Conservation (phyloP, 30 jellyfish, hydroid and myxozoan genomes). For the Hydractinia symbiolongicarpus region DNA sequence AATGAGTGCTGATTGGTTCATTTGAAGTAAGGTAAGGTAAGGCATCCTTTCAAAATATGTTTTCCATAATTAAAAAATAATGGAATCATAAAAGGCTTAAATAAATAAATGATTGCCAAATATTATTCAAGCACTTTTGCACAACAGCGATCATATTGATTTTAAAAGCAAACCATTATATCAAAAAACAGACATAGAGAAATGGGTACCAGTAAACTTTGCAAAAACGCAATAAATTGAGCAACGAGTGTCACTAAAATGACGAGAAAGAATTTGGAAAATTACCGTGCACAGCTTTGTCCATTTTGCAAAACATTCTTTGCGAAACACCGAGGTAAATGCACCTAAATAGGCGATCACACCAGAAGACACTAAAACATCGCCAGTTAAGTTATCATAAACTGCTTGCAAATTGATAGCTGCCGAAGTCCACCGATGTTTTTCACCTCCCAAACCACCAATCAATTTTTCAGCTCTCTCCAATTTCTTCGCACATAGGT, state of each 20-base stretch:
- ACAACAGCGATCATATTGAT: no score
- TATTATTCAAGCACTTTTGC: no score
- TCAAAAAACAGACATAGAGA: no score
- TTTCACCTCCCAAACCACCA: slow-evolving; percentile 98
- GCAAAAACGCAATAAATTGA: no score
- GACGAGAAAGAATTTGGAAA: no score
- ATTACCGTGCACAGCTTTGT: slow-evolving; percentile 73
- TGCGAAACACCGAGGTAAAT: slow-evolving; percentile 86
- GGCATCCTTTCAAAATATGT: background rate
- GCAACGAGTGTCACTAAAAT: no score
- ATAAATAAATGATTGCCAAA: no score
- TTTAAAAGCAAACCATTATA: no score
- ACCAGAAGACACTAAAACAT: slow-evolving; percentile 87
- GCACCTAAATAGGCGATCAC: slow-evolving; percentile 95
- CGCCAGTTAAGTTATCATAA: slow-evolving; percentile 86
- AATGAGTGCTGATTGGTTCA: background rate
- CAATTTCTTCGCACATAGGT: slow-evolving; percentile 85
- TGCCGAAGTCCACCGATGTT: slow-evolving; percentile 87
- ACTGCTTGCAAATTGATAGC: slow-evolving; percentile 66
- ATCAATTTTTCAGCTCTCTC: slow-evolving; percentile 95
- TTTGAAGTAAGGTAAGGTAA: background rate
- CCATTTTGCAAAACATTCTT: slow-evolving; percentile 87
- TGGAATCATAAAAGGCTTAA: background rate
- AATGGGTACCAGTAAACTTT: no score
- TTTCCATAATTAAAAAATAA: background rate